These are phyloP conservation scores for Anabas testudineus DNA, from an alignment of 2,797 vertebrate genomes.

Conservation along the genomic window DNA sequence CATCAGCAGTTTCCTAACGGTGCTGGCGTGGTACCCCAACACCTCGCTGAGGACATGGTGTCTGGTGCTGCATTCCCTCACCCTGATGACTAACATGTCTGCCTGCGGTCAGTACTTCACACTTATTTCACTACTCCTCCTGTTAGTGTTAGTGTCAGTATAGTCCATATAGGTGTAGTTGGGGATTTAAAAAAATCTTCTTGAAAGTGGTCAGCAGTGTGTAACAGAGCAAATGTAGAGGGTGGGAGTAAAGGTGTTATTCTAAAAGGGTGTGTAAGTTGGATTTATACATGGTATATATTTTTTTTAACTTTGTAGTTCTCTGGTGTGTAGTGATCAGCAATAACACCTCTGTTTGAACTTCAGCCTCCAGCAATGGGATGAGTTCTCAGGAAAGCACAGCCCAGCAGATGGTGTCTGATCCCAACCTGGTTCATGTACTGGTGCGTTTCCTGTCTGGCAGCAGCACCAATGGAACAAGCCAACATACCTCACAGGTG, in stretches of 20 bases:
- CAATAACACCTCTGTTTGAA: slow-evolving; percentile 3
- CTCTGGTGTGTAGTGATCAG: neutral
- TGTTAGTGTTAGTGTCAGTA: neutral
- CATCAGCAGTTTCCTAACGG: slow-evolving; percentile 95
- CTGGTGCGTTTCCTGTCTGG: slow-evolving; percentile 98
- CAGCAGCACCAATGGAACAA: slow-evolving; percentile 94
- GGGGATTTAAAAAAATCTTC: too few species aligned
- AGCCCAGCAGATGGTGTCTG: slow-evolving; percentile 96
- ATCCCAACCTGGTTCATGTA: slow-evolving; percentile 95
- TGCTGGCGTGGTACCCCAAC: slow-evolving; percentile 98
- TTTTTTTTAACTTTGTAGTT: neutral
- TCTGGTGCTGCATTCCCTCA: slow-evolving; percentile 97
- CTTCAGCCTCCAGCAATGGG: slow-evolving; percentile 83
- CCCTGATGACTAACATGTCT: slow-evolving; percentile 99
- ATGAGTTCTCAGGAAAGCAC: slow-evolving; percentile 93
- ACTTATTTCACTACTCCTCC: neutral
- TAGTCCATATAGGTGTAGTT: too few species aligned
- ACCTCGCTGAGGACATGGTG: slow-evolving; percentile 97
- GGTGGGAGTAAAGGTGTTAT: too few species aligned
- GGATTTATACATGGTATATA: too few species aligned
- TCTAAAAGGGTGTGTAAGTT: too few species aligned
- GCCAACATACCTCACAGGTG: slow-evolving; percentile 98
- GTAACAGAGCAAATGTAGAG: too few species aligned
- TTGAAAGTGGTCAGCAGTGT: too few species aligned
- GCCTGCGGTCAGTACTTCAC: slow-evolving; percentile 87